These are phyloP conservation scores for Liasis olivaceus DNA, from an alignment of 2,797 vertebrate species.

Conservation along the genomic window DNA sequence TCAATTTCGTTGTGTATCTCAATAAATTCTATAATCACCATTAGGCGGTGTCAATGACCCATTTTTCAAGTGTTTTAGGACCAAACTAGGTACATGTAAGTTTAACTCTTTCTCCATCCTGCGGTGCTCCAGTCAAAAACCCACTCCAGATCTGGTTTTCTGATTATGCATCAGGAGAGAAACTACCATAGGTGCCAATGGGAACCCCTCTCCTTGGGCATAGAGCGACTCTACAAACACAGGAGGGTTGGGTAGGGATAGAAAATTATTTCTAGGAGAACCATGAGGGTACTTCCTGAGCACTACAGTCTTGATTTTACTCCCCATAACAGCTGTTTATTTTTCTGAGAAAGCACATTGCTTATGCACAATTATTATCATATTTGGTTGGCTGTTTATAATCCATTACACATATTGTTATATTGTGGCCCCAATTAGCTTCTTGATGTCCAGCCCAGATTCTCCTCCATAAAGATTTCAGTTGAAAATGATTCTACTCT, in stretches of 20 bases:
- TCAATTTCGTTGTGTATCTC: neutral
- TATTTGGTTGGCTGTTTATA: neutral
- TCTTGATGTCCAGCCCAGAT: neutral
- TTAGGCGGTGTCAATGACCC: neutral
- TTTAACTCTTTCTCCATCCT: neutral
- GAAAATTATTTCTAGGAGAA: neutral
- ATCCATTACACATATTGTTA: neutral
- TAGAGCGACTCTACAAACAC: neutral
- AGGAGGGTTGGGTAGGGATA: neutral
- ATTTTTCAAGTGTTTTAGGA: neutral
- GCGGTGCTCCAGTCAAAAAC: neutral
- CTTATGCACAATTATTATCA: neutral
- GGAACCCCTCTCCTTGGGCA: neutral
- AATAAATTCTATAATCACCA: neutral
- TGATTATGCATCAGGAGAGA: no score
- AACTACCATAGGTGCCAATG: neutral
- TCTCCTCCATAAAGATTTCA: neutral
- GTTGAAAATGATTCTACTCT: neutral
- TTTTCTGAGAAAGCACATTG: neutral
- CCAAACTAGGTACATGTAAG: neutral
- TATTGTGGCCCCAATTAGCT: neutral
- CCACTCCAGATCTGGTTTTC: neutral
- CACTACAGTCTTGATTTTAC: neutral
- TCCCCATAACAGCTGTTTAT: neutral
- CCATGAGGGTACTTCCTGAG: neutral